phyloP scores from a whole-genome alignment of 2,888 invertebrate genomes.

The Nysson spinosus region DNA sequence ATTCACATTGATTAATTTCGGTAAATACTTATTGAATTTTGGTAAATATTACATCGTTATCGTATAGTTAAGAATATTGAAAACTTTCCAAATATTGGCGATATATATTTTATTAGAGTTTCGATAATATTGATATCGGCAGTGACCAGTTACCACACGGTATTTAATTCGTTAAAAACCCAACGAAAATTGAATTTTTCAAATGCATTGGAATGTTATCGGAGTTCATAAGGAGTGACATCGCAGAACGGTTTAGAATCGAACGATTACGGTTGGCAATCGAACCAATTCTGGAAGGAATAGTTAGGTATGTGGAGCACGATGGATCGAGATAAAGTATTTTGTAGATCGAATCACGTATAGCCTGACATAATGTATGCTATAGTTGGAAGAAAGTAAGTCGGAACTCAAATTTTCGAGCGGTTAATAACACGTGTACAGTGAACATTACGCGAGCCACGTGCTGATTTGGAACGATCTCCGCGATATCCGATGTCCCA shows the following conservation, averaged over 20 bases:
- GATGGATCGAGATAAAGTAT: slow-evolving; percentile 44
- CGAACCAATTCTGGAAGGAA: slow-evolving; percentile 1
- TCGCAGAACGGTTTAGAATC: neutral
- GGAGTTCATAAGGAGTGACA: no score
- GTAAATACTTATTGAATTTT: neutral
- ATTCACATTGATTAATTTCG: neutral
- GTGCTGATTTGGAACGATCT: slow-evolving; percentile 39
- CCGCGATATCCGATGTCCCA: slow-evolving; percentile 8
- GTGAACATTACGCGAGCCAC: slow-evolving; percentile 34
- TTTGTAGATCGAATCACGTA: slow-evolving; percentile 53
- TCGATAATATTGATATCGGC: no score
- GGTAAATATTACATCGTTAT: neutral
- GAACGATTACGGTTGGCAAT: neutral
- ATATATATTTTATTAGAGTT: neutral
- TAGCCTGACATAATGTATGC: slow-evolving; percentile 42
- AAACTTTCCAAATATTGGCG: neutral
- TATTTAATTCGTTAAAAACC: no score
- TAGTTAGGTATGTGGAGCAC: slow-evolving; percentile 47
- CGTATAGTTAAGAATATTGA: neutral
- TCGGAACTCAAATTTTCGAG: slow-evolving; percentile 43
- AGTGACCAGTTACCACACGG: no score
- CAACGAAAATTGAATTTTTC: no score
- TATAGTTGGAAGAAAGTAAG: slow-evolving; percentile 45
- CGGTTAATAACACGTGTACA: slow-evolving; percentile 44
- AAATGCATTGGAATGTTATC: no score